Percentiles rank a stretch among this genome's conserved stretches.
phyloP scores from a whole-genome alignment of 2,888 invertebrate species.

The Halictus ligatus region DNA sequence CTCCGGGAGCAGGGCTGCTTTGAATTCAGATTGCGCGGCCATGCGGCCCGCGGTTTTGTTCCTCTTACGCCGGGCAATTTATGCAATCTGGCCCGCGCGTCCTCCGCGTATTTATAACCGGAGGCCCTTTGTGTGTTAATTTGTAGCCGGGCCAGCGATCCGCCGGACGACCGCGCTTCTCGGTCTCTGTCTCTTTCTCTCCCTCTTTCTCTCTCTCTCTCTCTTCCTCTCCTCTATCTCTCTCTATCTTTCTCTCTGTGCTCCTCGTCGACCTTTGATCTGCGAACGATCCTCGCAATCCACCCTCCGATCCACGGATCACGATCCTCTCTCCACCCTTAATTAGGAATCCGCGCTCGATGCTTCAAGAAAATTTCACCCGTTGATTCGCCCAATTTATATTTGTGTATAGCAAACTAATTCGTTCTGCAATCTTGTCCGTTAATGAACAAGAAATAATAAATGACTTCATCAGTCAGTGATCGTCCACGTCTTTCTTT shows the following conservation, averaged over 20 bases:
- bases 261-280: conserved; percentile 63
- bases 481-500: too few species aligned
- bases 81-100: conserved; percentile 80
- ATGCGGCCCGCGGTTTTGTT: conserved; percentile 78
- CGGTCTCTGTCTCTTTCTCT: background rate
- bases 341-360: conserved; percentile 29
- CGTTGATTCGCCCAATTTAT: background rate
- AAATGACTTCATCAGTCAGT: too few species aligned
- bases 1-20: conserved; percentile 73
- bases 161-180: conserved; percentile 29
- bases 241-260: background rate
- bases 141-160: conserved; percentile 68
- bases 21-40: conserved; percentile 81
- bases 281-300: conserved; percentile 21
- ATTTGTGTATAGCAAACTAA: background rate
- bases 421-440: background rate
- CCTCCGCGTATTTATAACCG: conserved; percentile 80
- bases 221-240: background rate
- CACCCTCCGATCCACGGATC: conserved; percentile 37
- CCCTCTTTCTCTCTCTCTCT: background rate
- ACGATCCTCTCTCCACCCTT: conserved; percentile 42
- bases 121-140: conserved; percentile 84
- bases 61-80: conserved; percentile 77
- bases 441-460: too few species aligned
- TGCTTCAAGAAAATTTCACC: background rate